Evolutionary conservation across 2,888 invertebrate species (phyloP).

Genomic region (Nemoura dubitans): DNA sequence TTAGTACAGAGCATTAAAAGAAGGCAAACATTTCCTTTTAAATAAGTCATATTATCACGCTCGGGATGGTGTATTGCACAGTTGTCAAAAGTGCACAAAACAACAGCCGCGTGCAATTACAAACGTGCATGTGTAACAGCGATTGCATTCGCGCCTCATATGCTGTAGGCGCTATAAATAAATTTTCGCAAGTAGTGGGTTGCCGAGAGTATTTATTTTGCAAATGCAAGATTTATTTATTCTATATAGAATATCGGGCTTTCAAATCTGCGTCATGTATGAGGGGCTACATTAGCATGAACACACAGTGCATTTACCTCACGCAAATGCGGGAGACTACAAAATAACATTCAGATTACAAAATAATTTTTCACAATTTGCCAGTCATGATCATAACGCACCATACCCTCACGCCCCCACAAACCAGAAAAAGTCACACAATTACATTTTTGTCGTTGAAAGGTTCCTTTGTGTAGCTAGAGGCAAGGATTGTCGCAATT

Average conservation of each 20-base stretch:
- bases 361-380: too few species aligned
- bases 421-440: background rate
- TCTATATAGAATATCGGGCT: background rate
- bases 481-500: background rate
- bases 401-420: background rate
- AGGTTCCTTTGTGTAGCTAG: background rate
- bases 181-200: background rate
- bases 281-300: background rate
- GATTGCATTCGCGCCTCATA: background rate
- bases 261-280: background rate
- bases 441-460: background rate
- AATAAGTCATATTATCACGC: background rate
- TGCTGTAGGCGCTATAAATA: background rate
- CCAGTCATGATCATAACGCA: too few species aligned
- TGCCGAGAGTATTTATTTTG: background rate
- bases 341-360: background rate
- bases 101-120: background rate
- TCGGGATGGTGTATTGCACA: background rate
- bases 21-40: conserved; percentile 2
- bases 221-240: background rate
- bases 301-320: background rate
- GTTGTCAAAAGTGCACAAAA: background rate
- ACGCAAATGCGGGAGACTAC: background rate
- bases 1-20: background rate
- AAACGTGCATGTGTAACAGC: background rate